Conservation (phyloP, 2,113 vertebrate genomes). For the Turnix velox region DNA sequence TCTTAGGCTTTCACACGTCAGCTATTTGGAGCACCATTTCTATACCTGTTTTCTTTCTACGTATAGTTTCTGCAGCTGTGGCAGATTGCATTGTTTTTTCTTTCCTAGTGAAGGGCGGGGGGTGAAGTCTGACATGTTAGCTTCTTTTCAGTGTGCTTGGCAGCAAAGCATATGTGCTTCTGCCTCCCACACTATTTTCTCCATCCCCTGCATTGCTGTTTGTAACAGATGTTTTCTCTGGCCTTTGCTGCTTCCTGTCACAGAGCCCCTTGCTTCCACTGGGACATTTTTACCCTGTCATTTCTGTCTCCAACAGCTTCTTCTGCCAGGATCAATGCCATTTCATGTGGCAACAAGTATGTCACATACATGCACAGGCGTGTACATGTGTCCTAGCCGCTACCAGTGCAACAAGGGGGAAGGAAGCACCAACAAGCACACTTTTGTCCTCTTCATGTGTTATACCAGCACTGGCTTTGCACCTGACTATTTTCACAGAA, state of each 20-base stretch:
- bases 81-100: conserved; percentile 34
- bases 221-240: conserved; percentile 41
- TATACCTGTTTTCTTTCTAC: background rate
- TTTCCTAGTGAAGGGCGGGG: background rate
- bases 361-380: background rate
- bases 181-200: background rate
- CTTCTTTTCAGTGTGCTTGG: conserved; percentile 13
- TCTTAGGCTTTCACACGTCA: background rate
- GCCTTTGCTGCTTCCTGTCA: background rate
- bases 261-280: background rate
- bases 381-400: background rate
- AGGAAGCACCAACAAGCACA: background rate
- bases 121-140: background rate
- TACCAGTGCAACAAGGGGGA: background rate
- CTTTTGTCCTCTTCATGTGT: background rate
- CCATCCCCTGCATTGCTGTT: background rate
- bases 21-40: background rate
- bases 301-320: background rate
- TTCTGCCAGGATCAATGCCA: background rate
- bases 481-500: background rate
- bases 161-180: conserved; percentile 1
- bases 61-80: conserved; percentile 23
- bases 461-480: background rate
- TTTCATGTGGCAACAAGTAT: background rate
- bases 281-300: background rate